Percentiles rank a stretch among this genome's conserved stretches.
Evolutionary conservation across 1,140 invertebrate species (phyloP).

Genomic region (Prorops nasuta): DNA sequence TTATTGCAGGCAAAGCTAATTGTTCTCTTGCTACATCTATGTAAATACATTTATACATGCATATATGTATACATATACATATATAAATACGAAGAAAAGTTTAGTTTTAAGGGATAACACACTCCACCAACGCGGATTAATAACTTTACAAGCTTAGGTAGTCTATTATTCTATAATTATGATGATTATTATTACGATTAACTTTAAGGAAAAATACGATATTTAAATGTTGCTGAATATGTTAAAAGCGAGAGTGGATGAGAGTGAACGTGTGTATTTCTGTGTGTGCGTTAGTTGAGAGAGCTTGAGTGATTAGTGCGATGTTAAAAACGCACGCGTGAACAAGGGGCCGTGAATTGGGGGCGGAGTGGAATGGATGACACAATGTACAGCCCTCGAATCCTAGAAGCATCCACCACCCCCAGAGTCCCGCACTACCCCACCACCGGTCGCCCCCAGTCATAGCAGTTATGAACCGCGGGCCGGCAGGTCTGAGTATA

Average conservation of each 20-base stretch:
- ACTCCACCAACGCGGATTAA: conserved; percentile 29
- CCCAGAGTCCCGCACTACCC: conserved; percentile 33
- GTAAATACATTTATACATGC: conserved; percentile 34
- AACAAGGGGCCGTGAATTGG: conserved; percentile 38
- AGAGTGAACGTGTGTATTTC: conserved; percentile 15
- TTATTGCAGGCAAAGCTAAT: conserved; percentile 39
- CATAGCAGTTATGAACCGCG: conserved; percentile 50
- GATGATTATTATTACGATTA: conserved; percentile 35
- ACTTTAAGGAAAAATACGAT: conserved; percentile 45
- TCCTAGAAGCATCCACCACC: conserved; percentile 21
- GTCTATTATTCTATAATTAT: conserved; percentile 41
- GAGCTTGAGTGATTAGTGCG: conserved; percentile 13
- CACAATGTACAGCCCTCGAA: conserved; percentile 41
- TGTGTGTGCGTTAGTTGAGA: conserved; percentile 17
- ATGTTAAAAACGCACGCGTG: conserved; percentile 20
- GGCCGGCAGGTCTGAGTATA: conserved; percentile 54
- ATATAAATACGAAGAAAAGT: conserved; percentile 41
- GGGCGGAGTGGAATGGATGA: conserved; percentile 39
- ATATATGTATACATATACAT: conserved; percentile 38
- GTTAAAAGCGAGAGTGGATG: conserved; percentile 9
- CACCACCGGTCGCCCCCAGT: conserved; percentile 43
- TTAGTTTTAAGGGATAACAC: conserved; percentile 30
- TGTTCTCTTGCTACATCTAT: conserved; percentile 34
- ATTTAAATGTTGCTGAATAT: conserved; percentile 49
- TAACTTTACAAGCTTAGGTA: conserved; percentile 46